Conservation (phyloP, 2,797 vertebrate genomes). For the Eospalax fontanierii region DNA sequence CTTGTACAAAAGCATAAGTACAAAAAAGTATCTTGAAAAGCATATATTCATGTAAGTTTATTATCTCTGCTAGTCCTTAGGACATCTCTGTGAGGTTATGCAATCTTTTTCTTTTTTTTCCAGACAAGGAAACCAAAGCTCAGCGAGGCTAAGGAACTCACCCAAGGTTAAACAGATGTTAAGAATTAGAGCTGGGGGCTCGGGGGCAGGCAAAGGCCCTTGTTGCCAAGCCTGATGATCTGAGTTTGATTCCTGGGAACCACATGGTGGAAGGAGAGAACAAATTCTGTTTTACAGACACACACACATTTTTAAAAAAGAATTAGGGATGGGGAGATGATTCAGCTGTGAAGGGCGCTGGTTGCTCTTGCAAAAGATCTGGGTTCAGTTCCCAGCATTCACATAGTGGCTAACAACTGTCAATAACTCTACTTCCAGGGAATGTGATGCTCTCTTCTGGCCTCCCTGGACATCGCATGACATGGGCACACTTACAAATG, state of each 20-base stretch:
- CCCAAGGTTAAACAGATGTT: neutral
- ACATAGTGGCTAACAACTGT: too few relatives aligned
- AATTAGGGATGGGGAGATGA: too few relatives aligned
- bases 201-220: neutral
- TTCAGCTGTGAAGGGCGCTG: too few relatives aligned
- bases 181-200: neutral
- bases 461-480: too few relatives aligned
- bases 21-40: neutral
- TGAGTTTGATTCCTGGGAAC: too few relatives aligned
- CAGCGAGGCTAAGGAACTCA: slow-evolving; percentile 32
- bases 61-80: neutral
- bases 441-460: too few relatives aligned
- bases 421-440: too few relatives aligned
- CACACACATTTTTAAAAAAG: too few relatives aligned
- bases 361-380: too few relatives aligned
- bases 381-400: too few relatives aligned
- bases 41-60: neutral
- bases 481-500: too few relatives aligned
- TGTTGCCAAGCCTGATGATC: neutral
- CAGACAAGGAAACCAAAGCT: neutral
- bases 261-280: neutral
- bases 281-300: neutral
- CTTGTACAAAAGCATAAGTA: neutral
- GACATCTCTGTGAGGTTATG: neutral
- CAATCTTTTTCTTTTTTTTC: neutral